A percentile compares a stretch with the other conserved stretches of the same genome.
Evolutionary conservation across 2,888 invertebrate species (phyloP).

Genomic region (Pollenia labialis): DNA sequence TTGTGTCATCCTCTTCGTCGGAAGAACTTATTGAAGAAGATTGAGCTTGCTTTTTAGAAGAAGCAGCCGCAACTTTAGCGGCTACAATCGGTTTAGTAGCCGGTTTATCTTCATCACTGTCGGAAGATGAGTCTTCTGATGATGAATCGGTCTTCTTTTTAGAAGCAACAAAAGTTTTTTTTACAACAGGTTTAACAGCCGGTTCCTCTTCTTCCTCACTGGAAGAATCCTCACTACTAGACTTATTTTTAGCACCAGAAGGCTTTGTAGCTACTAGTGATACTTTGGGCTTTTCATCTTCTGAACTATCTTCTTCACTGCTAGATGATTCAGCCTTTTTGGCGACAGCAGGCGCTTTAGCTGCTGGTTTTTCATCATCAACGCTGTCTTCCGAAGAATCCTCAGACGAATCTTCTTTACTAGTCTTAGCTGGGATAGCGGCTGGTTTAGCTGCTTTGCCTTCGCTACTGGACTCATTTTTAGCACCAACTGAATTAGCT

Average conservation of each 20-base stretch:
- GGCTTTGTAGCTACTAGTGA: too few relatives aligned
- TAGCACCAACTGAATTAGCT: constrained; percentile 45
- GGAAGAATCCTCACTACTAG: too few relatives aligned
- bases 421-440: constrained; percentile 47
- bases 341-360: constrained; percentile 71
- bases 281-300: constrained; percentile 77
- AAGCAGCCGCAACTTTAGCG: constrained; percentile 76
- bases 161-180: constrained; percentile 74
- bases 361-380: constrained; percentile 75
- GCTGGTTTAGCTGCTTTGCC: constrained; percentile 55
- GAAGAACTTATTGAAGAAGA: constrained; percentile 84
- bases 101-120: constrained; percentile 83
- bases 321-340: constrained; percentile 82
- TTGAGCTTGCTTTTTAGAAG: constrained; percentile 80
- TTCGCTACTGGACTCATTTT: constrained; percentile 76
- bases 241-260: too few relatives aligned
- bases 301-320: constrained; percentile 82
- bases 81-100: constrained; percentile 74
- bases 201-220: constrained; percentile 78
- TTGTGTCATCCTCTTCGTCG: constrained; percentile 79
- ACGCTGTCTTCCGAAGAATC: constrained; percentile 75
- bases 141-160: constrained; percentile 82
- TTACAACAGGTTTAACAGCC: constrained; percentile 76
- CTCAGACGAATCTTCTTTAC: constrained; percentile 74
- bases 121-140: constrained; percentile 83